Conservation (phyloP, 1,140 invertebrate genomes). For the Zaprionus lachaisei region DNA sequence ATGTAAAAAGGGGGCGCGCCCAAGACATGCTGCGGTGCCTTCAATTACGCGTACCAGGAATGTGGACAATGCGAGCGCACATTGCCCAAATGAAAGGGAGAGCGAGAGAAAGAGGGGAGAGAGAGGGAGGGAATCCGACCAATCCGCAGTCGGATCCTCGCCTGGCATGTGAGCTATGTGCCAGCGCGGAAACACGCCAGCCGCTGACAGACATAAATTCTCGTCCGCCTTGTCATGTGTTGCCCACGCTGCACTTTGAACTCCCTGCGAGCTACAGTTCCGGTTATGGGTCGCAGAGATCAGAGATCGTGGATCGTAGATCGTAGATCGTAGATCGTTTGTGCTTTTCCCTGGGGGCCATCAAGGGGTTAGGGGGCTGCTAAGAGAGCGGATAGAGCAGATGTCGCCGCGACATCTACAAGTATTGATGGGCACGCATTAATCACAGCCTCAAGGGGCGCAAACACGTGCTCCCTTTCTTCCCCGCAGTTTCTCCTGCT, state of each 20-base stretch:
- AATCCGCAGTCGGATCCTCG: conserved; percentile 54
- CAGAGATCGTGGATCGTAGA: conserved; percentile 29
- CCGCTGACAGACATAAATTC: conserved; percentile 74
- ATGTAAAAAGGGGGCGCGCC: conserved; percentile 67
- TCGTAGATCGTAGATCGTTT: conserved; percentile 32
- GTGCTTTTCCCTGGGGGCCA: conserved; percentile 46
- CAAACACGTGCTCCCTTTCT: conserved; percentile 63
- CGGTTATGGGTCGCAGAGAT: conserved; percentile 49
- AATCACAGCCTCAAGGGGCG: conserved; percentile 53
- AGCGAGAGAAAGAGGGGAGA: neutral
- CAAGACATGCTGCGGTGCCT: conserved; percentile 74
- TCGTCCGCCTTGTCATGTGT: conserved; percentile 49
- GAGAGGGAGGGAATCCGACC: conserved; percentile 55
- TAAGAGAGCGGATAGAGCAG: conserved; percentile 31
- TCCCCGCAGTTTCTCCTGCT: neutral
- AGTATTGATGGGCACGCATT: conserved; percentile 69
- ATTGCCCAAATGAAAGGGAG: conserved; percentile 55
- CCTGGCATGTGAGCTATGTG: conserved; percentile 61
- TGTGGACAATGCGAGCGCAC: conserved; percentile 70
- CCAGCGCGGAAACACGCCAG: conserved; percentile 51
- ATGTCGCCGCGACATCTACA: conserved; percentile 41
- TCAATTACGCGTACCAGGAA: conserved; percentile 82
- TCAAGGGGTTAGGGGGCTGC: conserved; percentile 63
- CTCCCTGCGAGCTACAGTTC: conserved; percentile 30
- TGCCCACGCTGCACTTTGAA: conserved; percentile 15